Evolutionary conservation across 2,113 vertebrate genomes (phyloP).

Genomic region (Barbus barbus): DNA sequence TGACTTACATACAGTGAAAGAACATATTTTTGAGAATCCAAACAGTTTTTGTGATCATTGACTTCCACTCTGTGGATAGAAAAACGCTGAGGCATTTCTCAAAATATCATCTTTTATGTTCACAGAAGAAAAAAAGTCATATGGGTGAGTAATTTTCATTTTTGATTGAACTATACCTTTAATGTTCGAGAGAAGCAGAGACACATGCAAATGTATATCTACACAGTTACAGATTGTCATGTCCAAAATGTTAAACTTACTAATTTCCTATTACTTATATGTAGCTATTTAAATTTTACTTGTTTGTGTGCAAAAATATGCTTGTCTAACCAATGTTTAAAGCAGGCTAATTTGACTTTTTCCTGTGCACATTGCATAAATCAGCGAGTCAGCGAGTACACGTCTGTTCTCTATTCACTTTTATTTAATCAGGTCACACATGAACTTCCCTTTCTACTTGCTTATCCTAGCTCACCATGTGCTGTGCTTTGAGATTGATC

Average conservation of each 20-base stretch:
- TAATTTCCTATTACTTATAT: neutral
- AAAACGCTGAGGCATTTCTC: neutral
- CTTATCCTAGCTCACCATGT: conserved; percentile 25
- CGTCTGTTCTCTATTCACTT: conserved; percentile 25
- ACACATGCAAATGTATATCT: neutral
- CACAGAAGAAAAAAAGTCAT: neutral
- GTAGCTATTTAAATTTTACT: neutral
- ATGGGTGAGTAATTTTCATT: neutral
- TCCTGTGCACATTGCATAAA: neutral
- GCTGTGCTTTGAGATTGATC: conserved; percentile 35
- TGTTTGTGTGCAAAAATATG: neutral
- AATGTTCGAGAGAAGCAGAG: neutral
- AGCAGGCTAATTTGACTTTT: neutral
- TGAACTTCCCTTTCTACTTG: conserved; percentile 7
- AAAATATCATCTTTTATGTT: neutral
- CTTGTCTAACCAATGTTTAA: neutral
- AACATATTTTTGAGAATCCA: neutral
- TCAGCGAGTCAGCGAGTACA: neutral
- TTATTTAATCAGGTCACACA: conserved; percentile 36
- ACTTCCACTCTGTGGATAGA: neutral
- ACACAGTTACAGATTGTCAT: neutral
- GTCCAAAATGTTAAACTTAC: neutral
- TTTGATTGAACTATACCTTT: neutral
- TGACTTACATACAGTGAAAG: neutral
- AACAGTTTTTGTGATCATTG: neutral